Conservation (phyloP, 1,140 invertebrate genomes). For the Halyomorpha halys region DNA sequence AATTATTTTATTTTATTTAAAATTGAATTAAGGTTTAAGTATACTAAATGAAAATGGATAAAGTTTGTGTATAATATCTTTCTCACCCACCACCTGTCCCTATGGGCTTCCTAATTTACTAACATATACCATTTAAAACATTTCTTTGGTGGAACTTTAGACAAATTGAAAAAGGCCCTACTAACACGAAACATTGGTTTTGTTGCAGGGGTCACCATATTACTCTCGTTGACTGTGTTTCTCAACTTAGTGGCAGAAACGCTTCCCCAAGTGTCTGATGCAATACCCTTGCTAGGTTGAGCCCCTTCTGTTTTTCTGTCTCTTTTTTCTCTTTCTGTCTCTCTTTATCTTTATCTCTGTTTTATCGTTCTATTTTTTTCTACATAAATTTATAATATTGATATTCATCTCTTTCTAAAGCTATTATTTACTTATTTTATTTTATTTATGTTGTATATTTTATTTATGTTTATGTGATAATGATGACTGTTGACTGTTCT, state of each 20-base stretch:
- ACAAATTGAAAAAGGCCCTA: background rate
- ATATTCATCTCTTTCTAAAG: constrained; percentile 6
- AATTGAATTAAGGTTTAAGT: no score
- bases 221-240: constrained; percentile 98
- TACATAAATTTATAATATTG: background rate
- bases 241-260: constrained; percentile 87
- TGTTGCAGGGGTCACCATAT: constrained; percentile 86
- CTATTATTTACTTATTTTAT: background rate
- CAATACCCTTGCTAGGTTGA: constrained; percentile 54
- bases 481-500: constrained; percentile 28
- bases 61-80: no score
- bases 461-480: constrained; percentile 26
- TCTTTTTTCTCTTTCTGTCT: constrained; percentile 22
- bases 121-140: no score
- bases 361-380: constrained; percentile 11
- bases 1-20: no score
- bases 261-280: constrained; percentile 83
- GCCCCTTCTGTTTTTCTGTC: constrained; percentile 17
- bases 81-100: no score
- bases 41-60: no score
- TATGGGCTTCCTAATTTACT: no score
- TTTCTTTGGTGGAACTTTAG: no score
- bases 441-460: constrained; percentile 8
- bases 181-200: constrained; percentile 22
- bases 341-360: constrained; percentile 22